Percentiles rank a stretch among this genome's conserved stretches.
These are phyloP conservation scores for cattle (Bos taurus) DNA, from an alignment of 2,113 vertebrate species.

Conservation along the genomic window ARS-UCD2.0 NC_037332.1:4722501-4723000, in stretches of 20 bases:
- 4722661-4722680: conserved; percentile 7
- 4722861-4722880: background rate
- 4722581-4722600: background rate
- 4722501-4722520: accelerated
- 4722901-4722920: background rate
- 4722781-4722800: background rate
- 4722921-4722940: background rate
- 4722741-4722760: conserved; percentile 10
- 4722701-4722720: conserved; percentile 45
- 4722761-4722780: conserved; percentile 14
- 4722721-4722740: conserved; percentile 11
- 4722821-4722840: background rate
- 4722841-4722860: conserved; percentile 32
- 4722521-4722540: background rate
- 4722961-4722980: background rate
- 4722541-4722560: background rate
- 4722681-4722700: conserved; percentile 16
- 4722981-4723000: background rate
- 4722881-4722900: conserved; percentile 7
- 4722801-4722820: background rate
- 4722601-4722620: conserved; percentile 7
- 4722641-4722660: background rate
- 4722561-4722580: background rate
- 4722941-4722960: background rate
- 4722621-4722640: conserved; percentile 26